Conservation (phyloP, 2,113 vertebrate species). For the Benitochromis conjunctus region DNA sequence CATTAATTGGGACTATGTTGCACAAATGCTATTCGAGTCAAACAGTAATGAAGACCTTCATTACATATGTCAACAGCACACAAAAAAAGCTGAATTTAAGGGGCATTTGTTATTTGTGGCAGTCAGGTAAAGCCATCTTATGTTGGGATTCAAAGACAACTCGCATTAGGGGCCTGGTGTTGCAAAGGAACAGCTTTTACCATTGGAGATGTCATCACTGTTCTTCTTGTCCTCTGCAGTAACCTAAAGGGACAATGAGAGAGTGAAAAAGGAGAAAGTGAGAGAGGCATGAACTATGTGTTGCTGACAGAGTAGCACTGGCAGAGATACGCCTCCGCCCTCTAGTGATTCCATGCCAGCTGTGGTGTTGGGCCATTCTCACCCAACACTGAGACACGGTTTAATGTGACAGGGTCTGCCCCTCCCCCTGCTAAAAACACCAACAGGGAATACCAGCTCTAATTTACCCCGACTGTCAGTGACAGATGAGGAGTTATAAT, state of each 20-base stretch:
- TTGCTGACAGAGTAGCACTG: conserved; percentile 39
- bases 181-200: conserved; percentile 48
- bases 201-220: conserved; percentile 26
- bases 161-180: neutral
- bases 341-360: conserved; percentile 57
- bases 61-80: neutral
- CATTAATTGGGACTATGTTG: neutral
- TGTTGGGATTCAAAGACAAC: neutral
- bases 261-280: neutral
- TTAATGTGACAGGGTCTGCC: conserved; percentile 58
- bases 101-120: neutral
- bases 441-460: conserved; percentile 45
- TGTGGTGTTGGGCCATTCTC: conserved; percentile 44
- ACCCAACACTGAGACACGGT: conserved; percentile 33
- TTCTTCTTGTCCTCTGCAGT: conserved; percentile 65
- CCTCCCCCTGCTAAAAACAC: conserved; percentile 46
- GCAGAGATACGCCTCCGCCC: conserved; percentile 41
- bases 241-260: conserved; percentile 62
- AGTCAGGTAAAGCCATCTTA: neutral
- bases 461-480: conserved; percentile 40
- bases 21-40: neutral
- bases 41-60: neutral
- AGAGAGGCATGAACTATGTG: conserved; percentile 35
- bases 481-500: conserved; percentile 39
- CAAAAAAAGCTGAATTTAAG: neutral